Evolutionary conservation across 2,113 vertebrate species (phyloP).

Genomic region (Uria aalge): DNA sequence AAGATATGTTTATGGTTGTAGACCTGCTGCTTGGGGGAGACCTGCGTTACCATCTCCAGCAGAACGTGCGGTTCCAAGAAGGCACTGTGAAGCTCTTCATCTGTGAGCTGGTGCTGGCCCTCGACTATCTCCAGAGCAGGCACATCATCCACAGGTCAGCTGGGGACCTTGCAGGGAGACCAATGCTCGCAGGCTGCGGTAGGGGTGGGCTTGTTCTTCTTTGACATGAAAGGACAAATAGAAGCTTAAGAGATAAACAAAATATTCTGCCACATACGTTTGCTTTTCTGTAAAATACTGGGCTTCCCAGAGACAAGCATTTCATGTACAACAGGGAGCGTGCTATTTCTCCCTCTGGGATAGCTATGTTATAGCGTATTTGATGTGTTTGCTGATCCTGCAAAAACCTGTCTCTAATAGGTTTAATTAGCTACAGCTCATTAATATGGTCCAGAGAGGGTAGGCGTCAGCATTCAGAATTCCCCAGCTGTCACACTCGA

Average conservation of each 20-base stretch:
- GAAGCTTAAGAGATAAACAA: not conserved
- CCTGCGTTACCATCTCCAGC: slow-evolving; percentile 95
- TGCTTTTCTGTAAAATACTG: not conserved
- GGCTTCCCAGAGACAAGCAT: not conserved
- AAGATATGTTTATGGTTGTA: slow-evolving; percentile 99
- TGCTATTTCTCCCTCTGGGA: not conserved
- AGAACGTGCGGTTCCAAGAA: slow-evolving; percentile 91
- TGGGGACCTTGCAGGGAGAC: not conserved
- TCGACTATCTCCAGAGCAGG: slow-evolving; percentile 89
- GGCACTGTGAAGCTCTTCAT: slow-evolving; percentile 90
- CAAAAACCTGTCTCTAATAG: not conserved
- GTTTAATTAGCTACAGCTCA: not conserved
- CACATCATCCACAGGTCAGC: slow-evolving; percentile 94
- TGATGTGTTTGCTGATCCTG: not conserved
- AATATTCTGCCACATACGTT: accelerated
- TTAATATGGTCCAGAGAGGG: not conserved
- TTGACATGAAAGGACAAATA: not conserved
- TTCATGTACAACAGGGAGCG: not conserved
- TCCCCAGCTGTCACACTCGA: not conserved
- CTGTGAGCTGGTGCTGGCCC: slow-evolving; percentile 89
- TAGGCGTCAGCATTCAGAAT: not conserved
- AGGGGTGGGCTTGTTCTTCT: not conserved
- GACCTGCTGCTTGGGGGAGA: slow-evolving; percentile 95
- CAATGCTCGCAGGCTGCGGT: not conserved
- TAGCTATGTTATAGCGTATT: not conserved